Evolutionary conservation across 1,140 invertebrate species (phyloP).

Genomic region (Hycleus cichorii): DNA sequence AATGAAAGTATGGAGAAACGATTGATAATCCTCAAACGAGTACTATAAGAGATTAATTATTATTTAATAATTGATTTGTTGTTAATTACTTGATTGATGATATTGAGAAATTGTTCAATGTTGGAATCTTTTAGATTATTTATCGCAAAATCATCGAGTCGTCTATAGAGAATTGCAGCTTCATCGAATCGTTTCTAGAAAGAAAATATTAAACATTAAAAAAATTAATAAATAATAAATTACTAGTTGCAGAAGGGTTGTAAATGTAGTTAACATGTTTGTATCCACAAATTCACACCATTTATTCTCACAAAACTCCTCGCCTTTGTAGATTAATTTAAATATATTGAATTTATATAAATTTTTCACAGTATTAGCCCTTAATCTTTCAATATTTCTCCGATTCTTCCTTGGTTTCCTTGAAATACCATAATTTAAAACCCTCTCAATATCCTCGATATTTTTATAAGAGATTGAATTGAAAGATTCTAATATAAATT

Average conservation of each 20-base stretch:
- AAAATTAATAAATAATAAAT: no score
- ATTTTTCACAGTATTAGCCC: slow-evolving; percentile 1
- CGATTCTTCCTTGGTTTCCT: neutral
- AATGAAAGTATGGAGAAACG: slow-evolving; percentile 29
- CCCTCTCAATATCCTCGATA: slow-evolving; percentile 21
- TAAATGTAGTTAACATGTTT: slow-evolving; percentile 7
- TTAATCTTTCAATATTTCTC: slow-evolving; percentile 4
- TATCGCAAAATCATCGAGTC: slow-evolving; percentile 11
- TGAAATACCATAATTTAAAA: slow-evolving; percentile 24
- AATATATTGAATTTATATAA: slow-evolving; percentile 24
- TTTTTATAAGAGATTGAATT: slow-evolving; percentile 10
- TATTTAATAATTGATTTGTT: neutral
- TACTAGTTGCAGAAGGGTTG: neutral
- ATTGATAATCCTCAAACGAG: slow-evolving; percentile 2
- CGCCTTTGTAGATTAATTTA: slow-evolving; percentile 23
- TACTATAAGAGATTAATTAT: slow-evolving; percentile 9
- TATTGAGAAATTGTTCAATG: slow-evolving; percentile 19
- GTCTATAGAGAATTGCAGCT: slow-evolving; percentile 23
- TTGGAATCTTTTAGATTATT: slow-evolving; percentile 11
- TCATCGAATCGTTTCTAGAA: slow-evolving; percentile 24
- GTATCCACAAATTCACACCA: no score
- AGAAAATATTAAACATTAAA: neutral
- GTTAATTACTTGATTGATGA: slow-evolving; percentile 24
- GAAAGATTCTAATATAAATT: slow-evolving; percentile 22
- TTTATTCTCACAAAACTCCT: slow-evolving; percentile 13